phyloP scores from a whole-genome alignment of 2,888 invertebrate genomes.

The Rhimphoctona megacephalus region DNA sequence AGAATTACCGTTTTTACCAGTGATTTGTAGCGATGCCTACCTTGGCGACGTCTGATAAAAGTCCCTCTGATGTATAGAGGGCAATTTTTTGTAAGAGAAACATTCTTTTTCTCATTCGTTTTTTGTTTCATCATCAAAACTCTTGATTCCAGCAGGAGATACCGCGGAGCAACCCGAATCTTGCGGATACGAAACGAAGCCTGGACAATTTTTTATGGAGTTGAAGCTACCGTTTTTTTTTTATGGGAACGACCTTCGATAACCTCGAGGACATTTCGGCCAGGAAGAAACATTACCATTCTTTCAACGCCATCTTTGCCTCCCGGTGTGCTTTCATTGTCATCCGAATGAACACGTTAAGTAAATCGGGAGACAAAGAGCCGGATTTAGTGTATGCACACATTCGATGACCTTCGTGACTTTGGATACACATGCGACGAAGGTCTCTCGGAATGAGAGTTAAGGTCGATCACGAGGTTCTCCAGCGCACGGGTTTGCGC shows the following conservation, averaged over 20 bases:
- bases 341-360: slow-evolving; percentile 8
- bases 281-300: neutral
- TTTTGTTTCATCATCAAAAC: neutral
- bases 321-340: neutral
- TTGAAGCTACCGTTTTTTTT: neutral
- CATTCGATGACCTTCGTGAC: slow-evolving; percentile 58
- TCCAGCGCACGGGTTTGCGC: neutral
- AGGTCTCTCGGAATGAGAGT: slow-evolving; percentile 44
- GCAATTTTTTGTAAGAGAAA: neutral
- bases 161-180: neutral
- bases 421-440: slow-evolving; percentile 32
- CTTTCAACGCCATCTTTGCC: neutral
- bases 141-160: neutral
- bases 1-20: slow-evolving; percentile 42
- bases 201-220: neutral
- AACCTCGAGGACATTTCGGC: slow-evolving; percentile 11
- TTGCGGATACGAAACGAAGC: neutral
- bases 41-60: slow-evolving; percentile 23
- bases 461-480: slow-evolving; percentile 47
- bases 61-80: slow-evolving; percentile 39
- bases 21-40: slow-evolving; percentile 48
- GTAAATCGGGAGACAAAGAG: slow-evolving; percentile 6
- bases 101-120: neutral
- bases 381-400: slow-evolving; percentile 14
- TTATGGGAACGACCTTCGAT: slow-evolving; percentile 1